Conservation (phyloP, 2,113 vertebrate genomes). For the Halcyon malimbica region DNA sequence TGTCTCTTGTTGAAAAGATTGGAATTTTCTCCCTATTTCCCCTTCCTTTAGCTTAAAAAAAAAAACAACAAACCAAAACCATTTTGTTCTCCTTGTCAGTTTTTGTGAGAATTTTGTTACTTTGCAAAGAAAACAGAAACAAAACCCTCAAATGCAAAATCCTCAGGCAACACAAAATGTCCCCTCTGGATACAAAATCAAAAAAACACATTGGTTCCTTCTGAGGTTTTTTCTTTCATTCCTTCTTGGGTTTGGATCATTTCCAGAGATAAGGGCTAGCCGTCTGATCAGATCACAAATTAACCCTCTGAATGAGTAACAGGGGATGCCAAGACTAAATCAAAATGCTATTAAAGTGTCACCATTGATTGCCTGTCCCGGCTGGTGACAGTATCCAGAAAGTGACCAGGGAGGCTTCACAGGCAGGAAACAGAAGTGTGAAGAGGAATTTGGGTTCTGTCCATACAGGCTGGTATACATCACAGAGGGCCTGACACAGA, state of each 20-base stretch:
- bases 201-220: neutral
- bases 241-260: neutral
- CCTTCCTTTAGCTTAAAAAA: neutral
- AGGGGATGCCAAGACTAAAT: neutral
- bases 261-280: constrained; percentile 1
- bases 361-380: neutral
- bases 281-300: neutral
- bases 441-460: neutral
- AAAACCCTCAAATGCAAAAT: neutral
- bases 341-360: neutral
- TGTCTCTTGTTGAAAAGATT: neutral
- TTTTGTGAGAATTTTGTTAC: neutral
- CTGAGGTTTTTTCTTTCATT: neutral
- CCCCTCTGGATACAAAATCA: neutral
- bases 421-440: neutral
- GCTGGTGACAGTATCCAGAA: neutral
- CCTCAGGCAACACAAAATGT: neutral
- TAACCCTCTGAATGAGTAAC: neutral
- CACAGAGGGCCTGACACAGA: neutral
- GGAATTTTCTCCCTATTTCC: neutral
- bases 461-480: neutral
- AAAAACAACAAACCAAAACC: neutral
- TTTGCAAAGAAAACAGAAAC: neutral
- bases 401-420: neutral
- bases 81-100: neutral